Evolutionary conservation across 1,140 invertebrate genomes (phyloP).

Genomic region (Eriocheir sinensis): DNA sequence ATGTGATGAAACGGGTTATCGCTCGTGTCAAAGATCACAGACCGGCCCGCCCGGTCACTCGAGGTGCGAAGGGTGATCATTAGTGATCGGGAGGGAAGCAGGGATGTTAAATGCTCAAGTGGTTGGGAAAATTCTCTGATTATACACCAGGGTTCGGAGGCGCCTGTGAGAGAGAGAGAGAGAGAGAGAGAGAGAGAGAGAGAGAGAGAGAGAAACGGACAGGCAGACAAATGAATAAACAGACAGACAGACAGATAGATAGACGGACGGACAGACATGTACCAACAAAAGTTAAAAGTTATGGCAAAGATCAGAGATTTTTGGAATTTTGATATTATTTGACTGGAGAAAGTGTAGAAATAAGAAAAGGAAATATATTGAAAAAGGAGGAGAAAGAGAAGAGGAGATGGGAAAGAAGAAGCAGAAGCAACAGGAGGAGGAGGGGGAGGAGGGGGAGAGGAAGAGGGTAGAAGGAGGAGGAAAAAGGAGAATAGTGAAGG

Average conservation of each 20-base stretch:
- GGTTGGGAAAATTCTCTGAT: constrained; percentile 13
- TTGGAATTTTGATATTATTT: too few relatives aligned
- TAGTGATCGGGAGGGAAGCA: not conserved
- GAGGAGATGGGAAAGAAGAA: too few relatives aligned
- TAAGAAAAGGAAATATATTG: too few relatives aligned
- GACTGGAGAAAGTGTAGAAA: too few relatives aligned
- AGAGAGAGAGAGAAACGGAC: not conserved
- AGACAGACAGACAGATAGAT: too few relatives aligned
- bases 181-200: constrained; percentile 20
- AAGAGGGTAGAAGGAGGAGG: not conserved
- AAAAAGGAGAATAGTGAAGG: not conserved
- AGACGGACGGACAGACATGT: too few relatives aligned
- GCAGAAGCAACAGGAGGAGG: too few relatives aligned
- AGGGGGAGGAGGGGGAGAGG: not conserved
- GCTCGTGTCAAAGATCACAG: constrained; percentile 41
- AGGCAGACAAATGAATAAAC: too few relatives aligned
- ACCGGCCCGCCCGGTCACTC: not conserved
- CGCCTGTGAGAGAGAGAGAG: not conserved
- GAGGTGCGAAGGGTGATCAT: constrained; percentile 42
- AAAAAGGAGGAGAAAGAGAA: constrained; percentile 24
- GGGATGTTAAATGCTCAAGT: constrained; percentile 8
- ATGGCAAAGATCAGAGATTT: too few relatives aligned
- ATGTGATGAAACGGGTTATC: constrained; percentile 58
- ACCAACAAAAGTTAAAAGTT: too few relatives aligned
- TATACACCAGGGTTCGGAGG: not conserved